Evolutionary conservation across 2,797 vertebrate genomes (phyloP), one percentile per base, ranked within the genome.

Genomic region (Gymnoscopelus braueri): DNA sequence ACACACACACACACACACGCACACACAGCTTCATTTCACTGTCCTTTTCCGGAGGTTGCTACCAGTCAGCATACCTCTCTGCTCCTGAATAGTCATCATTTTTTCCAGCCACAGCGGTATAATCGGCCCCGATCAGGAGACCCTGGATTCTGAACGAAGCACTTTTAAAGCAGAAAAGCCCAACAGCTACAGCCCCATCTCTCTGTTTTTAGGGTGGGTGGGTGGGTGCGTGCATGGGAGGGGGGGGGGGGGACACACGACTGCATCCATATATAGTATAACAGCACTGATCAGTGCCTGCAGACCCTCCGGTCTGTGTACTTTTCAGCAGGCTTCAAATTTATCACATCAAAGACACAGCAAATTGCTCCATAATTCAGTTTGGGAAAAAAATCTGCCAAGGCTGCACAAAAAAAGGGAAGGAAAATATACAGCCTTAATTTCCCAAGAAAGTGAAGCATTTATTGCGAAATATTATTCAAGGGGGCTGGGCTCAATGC

Each of bases 361-460:
- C 91, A 95, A 94, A 94, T 93, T 93, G 68, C 90, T 93, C 89
- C 84, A 80, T 95, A 95, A 95, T 93, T 94, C 87, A 90, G 89
- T 92, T 93, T 87, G 73, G 60, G 19, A 15, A 74, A 54, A 54
- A 82, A 94, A 93, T 93, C 85, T 92, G 90, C 91, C 84, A 88
- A 81, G 84, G 67, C 84, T 91, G 93, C 92, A 93, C 81, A 94
- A 92, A 94, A 87, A 72, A 60, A 35, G 44, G 15, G 60, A 14
- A 74, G 48, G 24, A 67, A 51, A 68, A 47, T 60, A 70, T 44
- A 67, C n/a, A 13, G 23, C 77, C 82, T 91, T 95, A 89, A 93
- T 93, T 88, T 94, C 79, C 85, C 77, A 78, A 86, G 89, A 90
- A 94, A 93, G 87, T 79, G 0, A 83, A 88, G 51, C 71, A 80